These are phyloP conservation scores for Physocephala rufipes DNA, from an alignment of 2,888 invertebrate species.

Conservation along the genomic window DNA sequence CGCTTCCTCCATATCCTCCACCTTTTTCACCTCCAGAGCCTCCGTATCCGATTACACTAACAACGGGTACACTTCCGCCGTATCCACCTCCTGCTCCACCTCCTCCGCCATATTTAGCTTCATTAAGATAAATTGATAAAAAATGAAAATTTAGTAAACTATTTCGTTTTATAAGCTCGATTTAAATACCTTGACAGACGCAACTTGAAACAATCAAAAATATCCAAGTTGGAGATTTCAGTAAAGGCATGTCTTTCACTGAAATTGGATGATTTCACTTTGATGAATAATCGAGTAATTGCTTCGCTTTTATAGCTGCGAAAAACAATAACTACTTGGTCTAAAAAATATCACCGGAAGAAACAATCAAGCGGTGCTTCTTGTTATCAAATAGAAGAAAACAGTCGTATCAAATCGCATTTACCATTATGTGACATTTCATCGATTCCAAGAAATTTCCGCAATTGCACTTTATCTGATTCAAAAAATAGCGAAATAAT, in stretches of 20 bases:
- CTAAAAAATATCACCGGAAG: too few species aligned
- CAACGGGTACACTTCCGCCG: conserved; percentile 21
- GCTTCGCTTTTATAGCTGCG: background rate
- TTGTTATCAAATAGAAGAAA: too few species aligned
- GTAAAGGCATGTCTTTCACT: background rate
- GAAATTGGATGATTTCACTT: background rate
- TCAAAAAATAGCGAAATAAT: too few species aligned
- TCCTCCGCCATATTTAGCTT: conserved; percentile 2
- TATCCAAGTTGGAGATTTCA: background rate
- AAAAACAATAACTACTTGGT: background rate
- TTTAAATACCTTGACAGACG: background rate
- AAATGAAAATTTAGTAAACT: too few species aligned
- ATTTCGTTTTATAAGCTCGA: too few species aligned
- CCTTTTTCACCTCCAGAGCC: background rate
- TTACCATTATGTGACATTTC: too few species aligned
- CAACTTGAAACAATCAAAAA: background rate
- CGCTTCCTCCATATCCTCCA: too few species aligned
- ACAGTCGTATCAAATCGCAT: too few species aligned
- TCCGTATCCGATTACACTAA: background rate
- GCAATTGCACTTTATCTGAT: too few species aligned
- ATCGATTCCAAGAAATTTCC: too few species aligned
- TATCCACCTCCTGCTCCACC: conserved; percentile 9
- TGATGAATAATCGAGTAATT: background rate
- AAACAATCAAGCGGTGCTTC: too few species aligned
- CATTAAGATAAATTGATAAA: background rate